A percentile compares a stretch with the other conserved stretches of the same genome.
These are phyloP conservation scores for Gobius niger DNA, from an alignment of 2,113 vertebrate genomes.

Conservation along the genomic window DNA sequence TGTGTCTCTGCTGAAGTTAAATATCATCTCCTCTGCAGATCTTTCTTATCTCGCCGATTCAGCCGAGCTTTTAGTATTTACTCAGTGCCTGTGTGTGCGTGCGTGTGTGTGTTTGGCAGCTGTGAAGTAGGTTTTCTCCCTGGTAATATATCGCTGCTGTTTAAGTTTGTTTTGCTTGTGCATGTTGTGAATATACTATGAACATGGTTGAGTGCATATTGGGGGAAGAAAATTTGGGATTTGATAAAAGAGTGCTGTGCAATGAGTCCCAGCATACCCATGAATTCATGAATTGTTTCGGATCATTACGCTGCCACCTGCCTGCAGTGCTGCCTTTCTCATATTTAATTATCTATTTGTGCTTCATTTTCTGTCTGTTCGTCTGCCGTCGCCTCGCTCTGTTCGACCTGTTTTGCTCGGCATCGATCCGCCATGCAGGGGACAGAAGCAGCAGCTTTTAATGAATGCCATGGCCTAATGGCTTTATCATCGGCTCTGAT, in stretches of 20 bases:
- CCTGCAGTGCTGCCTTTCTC: constrained; percentile 25
- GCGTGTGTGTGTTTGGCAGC: constrained; percentile 26
- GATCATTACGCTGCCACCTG: constrained; percentile 14
- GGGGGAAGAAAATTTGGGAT: constrained; percentile 16
- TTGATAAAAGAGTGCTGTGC: background rate
- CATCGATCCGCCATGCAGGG: constrained; percentile 42
- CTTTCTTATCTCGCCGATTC: constrained; percentile 55
- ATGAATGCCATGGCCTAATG: constrained; percentile 63
- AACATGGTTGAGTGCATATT: constrained; percentile 4
- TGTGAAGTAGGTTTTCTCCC: constrained; percentile 32
- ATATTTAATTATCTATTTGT: constrained; percentile 28
- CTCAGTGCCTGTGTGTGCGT: constrained; percentile 37
- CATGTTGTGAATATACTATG: background rate
- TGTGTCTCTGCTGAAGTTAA: constrained; percentile 42
- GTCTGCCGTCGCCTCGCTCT: constrained; percentile 7
- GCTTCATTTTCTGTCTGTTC: constrained; percentile 14
- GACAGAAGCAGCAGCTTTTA: constrained; percentile 43
- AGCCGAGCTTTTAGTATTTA: constrained; percentile 51
- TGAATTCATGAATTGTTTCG: constrained; percentile 11
- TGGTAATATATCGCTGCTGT: constrained; percentile 21
- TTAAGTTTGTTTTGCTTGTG: constrained; percentile 10
- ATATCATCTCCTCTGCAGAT: constrained; percentile 51
- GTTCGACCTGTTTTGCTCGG: constrained; percentile 27
- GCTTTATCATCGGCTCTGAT: constrained; percentile 60
- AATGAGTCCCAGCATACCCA: constrained; percentile 20